phyloP scores from a whole-genome alignment of 2,888 invertebrate species.

The Cecidostiba fungosa region DNA sequence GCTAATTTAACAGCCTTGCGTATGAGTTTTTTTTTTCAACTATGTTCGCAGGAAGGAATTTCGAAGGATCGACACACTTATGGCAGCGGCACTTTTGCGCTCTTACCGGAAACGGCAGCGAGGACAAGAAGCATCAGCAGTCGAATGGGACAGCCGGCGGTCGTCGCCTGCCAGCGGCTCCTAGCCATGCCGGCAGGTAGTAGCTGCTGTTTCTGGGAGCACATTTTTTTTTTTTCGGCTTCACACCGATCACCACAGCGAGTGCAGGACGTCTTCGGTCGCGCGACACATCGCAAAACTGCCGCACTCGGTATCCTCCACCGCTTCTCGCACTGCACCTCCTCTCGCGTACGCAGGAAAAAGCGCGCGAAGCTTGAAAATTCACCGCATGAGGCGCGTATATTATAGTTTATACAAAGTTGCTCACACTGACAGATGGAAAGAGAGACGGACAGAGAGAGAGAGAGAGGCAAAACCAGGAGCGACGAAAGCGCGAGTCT shows the following conservation, averaged over 20 bases:
- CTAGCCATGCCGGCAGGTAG: constrained; percentile 16
- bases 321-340: background rate
- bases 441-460: background rate
- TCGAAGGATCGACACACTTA: no score
- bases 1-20: no score
- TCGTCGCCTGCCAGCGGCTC: constrained; percentile 46
- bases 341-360: background rate
- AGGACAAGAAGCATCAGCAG: constrained; percentile 39
- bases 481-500: constrained; percentile 41
- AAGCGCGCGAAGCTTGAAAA: background rate
- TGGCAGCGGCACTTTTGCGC: background rate
- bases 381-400: background rate
- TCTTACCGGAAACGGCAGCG: constrained; percentile 62
- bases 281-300: background rate
- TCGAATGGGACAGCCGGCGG: constrained; percentile 24
- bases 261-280: background rate
- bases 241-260: background rate
- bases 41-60: no score
- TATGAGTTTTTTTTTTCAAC: no score
- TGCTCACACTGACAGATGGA: background rate
- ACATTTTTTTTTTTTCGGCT: background rate
- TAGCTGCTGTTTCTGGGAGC: background rate
- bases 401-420: background rate
- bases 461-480: background rate
- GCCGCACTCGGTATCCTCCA: background rate